Percentiles rank a stretch among this genome's conserved stretches.
Conservation (phyloP, 2,797 vertebrate species). For the Phrynocephalus forsythii region DNA sequence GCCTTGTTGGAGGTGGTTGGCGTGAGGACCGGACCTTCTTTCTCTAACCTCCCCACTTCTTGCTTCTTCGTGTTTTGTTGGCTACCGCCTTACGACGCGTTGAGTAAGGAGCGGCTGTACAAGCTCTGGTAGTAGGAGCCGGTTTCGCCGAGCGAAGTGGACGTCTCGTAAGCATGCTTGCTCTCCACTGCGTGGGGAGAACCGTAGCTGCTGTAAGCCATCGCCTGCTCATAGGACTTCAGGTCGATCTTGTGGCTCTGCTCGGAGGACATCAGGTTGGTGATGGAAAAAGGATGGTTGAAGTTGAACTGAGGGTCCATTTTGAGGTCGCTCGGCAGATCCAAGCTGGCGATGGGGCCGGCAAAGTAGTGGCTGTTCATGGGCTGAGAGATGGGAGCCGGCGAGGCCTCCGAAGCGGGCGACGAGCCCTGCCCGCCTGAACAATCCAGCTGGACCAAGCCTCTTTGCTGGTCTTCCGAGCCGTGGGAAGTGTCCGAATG, state of each 20-base stretch:
- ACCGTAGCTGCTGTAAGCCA: constrained; percentile 83
- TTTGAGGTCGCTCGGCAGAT: constrained; percentile 88
- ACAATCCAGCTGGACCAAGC: constrained; percentile 79
- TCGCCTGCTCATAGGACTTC: constrained; percentile 86
- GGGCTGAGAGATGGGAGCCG: constrained; percentile 41
- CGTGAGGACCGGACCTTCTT: background rate
- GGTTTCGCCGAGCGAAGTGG: constrained; percentile 77
- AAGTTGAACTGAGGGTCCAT: constrained; percentile 92
- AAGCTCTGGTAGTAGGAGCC: constrained; percentile 87
- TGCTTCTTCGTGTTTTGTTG: background rate
- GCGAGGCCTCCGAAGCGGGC: constrained; percentile 58
- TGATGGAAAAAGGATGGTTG: constrained; percentile 94
- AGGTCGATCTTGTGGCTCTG: constrained; percentile 86
- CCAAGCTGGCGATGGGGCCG: constrained; percentile 84
- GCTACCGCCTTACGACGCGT: constrained; percentile 81
- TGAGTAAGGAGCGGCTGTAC: constrained; percentile 88
- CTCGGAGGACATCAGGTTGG: constrained; percentile 92
- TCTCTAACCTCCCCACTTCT: background rate
- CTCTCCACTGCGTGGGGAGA: constrained; percentile 53
- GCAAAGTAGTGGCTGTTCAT: constrained; percentile 79
- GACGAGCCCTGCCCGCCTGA: constrained; percentile 78
- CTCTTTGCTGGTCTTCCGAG: constrained; percentile 80
- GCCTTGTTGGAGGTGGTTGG: constrained; percentile 2
- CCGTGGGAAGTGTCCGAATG: constrained; percentile 83
- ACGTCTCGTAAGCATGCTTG: constrained; percentile 84